These are phyloP conservation scores for Sander vitreus DNA, from an alignment of 2,113 vertebrate species.

Conservation along the genomic window DNA sequence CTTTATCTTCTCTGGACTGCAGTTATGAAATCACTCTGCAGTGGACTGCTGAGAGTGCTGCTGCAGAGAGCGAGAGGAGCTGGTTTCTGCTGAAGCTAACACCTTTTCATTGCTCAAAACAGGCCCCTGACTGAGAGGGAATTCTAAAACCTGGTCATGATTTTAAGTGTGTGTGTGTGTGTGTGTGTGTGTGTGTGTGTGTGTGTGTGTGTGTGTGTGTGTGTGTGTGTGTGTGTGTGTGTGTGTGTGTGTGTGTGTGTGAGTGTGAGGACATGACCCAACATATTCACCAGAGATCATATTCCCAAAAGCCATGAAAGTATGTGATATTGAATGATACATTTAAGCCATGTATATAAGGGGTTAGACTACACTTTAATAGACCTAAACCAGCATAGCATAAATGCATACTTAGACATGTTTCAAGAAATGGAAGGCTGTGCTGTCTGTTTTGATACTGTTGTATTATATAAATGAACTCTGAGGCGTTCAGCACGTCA, in stretches of 20 bases:
- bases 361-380: not conserved
- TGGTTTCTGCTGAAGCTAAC: slow-evolving; percentile 41
- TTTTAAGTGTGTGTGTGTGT: not conserved
- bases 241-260: no score
- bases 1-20: slow-evolving; percentile 36
- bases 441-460: slow-evolving; percentile 9
- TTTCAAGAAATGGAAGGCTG: not conserved
- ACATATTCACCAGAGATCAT: not conserved
- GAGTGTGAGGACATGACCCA: not conserved
- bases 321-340: not conserved
- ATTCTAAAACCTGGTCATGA: slow-evolving; percentile 12
- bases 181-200: slow-evolving; percentile 2
- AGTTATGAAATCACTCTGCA: slow-evolving; percentile 42
- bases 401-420: not conserved
- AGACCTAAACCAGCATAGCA: not conserved
- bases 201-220: not conserved
- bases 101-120: slow-evolving; percentile 35
- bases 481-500: slow-evolving; percentile 12
- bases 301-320: not conserved
- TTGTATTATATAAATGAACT: slow-evolving; percentile 37
- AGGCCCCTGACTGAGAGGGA: slow-evolving; percentile 7
- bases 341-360: not conserved
- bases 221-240: no score
- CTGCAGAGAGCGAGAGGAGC: slow-evolving; percentile 15
- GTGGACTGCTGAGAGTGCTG: slow-evolving; percentile 32